These are phyloP conservation scores for Perizoma affinitatum DNA, from an alignment of 2,888 invertebrate genomes.

Conservation along the genomic window DNA sequence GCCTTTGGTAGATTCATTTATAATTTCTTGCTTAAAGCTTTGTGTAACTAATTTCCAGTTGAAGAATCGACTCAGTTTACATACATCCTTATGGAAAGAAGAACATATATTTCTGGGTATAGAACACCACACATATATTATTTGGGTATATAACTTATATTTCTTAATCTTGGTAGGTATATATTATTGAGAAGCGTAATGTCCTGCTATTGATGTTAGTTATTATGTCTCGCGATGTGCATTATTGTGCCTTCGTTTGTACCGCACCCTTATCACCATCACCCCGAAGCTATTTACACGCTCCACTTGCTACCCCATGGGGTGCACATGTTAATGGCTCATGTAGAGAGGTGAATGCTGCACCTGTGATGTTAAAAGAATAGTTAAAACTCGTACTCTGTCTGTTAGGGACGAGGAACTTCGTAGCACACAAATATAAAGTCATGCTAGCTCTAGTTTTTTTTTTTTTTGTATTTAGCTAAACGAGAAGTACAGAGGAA, in stretches of 20 bases:
- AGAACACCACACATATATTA: too few species aligned
- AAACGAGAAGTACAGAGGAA: too few species aligned
- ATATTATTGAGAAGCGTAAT: too few species aligned
- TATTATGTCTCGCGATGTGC: neutral
- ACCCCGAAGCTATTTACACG: conserved; percentile 46
- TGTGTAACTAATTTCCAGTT: too few species aligned
- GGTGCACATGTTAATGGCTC: conserved; percentile 39
- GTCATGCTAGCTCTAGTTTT: too few species aligned
- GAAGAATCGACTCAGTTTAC: too few species aligned
- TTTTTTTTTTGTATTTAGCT: too few species aligned
- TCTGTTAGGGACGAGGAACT: conserved; percentile 14
- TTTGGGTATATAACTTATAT: too few species aligned
- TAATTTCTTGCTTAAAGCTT: conserved; percentile 25
- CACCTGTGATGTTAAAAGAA: conserved; percentile 24
- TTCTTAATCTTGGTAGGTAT: too few species aligned
- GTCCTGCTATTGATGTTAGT: neutral
- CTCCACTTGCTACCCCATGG: conserved; percentile 49
- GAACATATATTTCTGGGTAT: too few species aligned
- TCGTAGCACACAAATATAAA: neutral
- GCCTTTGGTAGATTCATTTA: conserved; percentile 30
- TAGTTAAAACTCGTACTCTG: conserved; percentile 4
- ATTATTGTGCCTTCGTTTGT: neutral
- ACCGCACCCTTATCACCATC: conserved; percentile 28
- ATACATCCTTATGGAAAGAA: too few species aligned
- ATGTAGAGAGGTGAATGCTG: conserved; percentile 29